Percentiles rank a stretch among this genome's conserved stretches.
Evolutionary conservation across 2,888 invertebrate species (phyloP).

Genomic region (Plebejus argus): DNA sequence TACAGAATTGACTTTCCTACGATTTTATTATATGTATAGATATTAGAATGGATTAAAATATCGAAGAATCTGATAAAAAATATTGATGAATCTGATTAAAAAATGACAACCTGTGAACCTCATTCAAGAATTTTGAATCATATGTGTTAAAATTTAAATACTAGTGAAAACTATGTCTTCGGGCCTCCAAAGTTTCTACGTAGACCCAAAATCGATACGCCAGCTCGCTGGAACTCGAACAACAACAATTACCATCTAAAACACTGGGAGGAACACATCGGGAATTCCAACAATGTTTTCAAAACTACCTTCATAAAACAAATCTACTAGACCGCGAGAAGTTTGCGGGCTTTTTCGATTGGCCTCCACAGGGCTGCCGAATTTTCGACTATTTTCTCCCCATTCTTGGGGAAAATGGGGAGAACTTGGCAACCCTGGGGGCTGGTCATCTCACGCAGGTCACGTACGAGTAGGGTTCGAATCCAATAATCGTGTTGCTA

Average conservation of each 20-base stretch:
- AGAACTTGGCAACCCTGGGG: neutral
- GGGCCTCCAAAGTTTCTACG: neutral
- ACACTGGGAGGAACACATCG: conserved; percentile 10
- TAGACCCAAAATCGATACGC: neutral
- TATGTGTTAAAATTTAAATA: no score
- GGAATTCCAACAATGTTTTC: conserved; percentile 10
- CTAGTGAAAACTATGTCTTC: no score
- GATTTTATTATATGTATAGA: no score
- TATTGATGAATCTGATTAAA: no score
- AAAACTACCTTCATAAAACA: conserved; percentile 23
- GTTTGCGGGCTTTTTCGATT: conserved; percentile 1
- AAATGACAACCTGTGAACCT: no score
- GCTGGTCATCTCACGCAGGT: conserved; percentile 5
- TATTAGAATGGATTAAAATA: no score
- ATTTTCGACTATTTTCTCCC: neutral
- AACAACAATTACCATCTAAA: conserved; percentile 12
- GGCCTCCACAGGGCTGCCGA: neutral
- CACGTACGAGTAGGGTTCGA: conserved; percentile 17
- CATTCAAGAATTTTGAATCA: no score
- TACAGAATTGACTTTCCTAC: no score
- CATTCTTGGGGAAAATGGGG: neutral
- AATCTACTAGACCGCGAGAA: conserved; percentile 1
- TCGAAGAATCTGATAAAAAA: no score
- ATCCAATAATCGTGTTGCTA: conserved; percentile 21
- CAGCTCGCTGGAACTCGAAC: neutral